Conservation (phyloP, 2,888 invertebrate species). For the Seira ritae region DNA sequence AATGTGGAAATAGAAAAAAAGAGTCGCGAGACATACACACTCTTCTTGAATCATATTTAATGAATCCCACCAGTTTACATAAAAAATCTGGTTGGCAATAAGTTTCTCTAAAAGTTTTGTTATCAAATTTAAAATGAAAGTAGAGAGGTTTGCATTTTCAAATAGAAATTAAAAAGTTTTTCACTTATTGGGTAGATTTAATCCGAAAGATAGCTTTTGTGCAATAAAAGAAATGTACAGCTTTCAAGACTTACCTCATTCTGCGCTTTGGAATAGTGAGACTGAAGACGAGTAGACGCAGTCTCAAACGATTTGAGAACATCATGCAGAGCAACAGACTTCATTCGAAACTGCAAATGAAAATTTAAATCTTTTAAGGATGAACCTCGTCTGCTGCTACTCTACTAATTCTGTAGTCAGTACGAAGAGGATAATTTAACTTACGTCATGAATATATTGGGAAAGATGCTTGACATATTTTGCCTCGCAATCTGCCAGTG, state of each 20-base stretch:
- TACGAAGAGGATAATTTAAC: constrained; percentile 11
- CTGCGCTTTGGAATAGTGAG: constrained; percentile 93
- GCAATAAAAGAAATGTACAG: too few relatives aligned
- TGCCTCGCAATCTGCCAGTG: constrained; percentile 87
- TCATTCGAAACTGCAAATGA: constrained; percentile 68
- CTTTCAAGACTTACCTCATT: constrained; percentile 79
- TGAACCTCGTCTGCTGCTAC: not conserved
- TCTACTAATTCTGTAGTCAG: not conserved
- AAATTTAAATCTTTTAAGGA: not conserved
- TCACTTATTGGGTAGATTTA: not conserved
- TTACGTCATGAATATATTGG: constrained; percentile 72
- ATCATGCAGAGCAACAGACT: constrained; percentile 87
- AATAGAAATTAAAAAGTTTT: constrained; percentile 1
- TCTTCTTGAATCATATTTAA: too few relatives aligned
- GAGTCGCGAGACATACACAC: too few relatives aligned
- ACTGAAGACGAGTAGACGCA: constrained; percentile 86
- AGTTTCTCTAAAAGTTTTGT: not conserved
- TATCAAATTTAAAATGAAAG: too few relatives aligned
- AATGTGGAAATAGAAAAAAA: too few relatives aligned
- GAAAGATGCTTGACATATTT: constrained; percentile 81
- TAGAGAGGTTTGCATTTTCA: not conserved
- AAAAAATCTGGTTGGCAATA: not conserved
- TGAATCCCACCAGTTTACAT: not conserved
- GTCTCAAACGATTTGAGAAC: constrained; percentile 92
- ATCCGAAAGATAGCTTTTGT: too few relatives aligned